These are phyloP conservation scores for Periphyllus acericola DNA, from an alignment of 2,888 invertebrate species.

Conservation along the genomic window DNA sequence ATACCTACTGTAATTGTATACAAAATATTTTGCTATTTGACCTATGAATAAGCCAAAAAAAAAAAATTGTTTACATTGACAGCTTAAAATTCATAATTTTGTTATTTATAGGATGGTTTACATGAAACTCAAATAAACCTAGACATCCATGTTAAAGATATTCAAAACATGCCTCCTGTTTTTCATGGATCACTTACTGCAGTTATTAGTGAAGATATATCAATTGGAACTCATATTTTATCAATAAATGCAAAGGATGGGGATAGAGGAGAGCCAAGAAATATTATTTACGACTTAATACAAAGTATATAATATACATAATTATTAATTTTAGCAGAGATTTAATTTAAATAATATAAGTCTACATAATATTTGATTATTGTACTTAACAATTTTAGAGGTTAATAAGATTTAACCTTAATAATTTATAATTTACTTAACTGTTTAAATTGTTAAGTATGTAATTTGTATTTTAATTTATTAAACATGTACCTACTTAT, in stretches of 20 bases:
- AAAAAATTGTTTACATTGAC: slow-evolving; percentile 22
- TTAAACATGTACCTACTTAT: slow-evolving; percentile 36
- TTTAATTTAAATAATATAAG: slow-evolving; percentile 25
- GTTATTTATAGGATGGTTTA: slow-evolving; percentile 76
- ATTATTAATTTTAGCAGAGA: slow-evolving; percentile 28
- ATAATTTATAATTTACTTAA: too few species aligned
- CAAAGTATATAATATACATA: slow-evolving; percentile 73
- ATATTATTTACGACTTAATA: slow-evolving; percentile 80
- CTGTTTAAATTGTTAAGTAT: too few species aligned
- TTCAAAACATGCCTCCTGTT: slow-evolving; percentile 87
- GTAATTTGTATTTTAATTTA: too few species aligned
- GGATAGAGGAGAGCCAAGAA: slow-evolving; percentile 83
- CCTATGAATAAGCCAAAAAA: neutral
- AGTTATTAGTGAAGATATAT: slow-evolving; percentile 82
- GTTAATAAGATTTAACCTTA: too few species aligned
- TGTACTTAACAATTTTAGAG: slow-evolving; percentile 28
- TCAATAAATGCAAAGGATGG: slow-evolving; percentile 85
- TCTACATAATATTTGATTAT: neutral
- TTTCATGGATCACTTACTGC: slow-evolving; percentile 84
- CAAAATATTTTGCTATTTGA: too few species aligned
- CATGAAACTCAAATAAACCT: slow-evolving; percentile 79
- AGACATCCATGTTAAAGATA: slow-evolving; percentile 82
- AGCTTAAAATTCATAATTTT: slow-evolving; percentile 62
- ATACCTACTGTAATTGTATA: too few species aligned
- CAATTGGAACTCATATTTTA: slow-evolving; percentile 83